Conservation (phyloP, 2,888 invertebrate species). For the Lasioglossum pauxillum region DNA sequence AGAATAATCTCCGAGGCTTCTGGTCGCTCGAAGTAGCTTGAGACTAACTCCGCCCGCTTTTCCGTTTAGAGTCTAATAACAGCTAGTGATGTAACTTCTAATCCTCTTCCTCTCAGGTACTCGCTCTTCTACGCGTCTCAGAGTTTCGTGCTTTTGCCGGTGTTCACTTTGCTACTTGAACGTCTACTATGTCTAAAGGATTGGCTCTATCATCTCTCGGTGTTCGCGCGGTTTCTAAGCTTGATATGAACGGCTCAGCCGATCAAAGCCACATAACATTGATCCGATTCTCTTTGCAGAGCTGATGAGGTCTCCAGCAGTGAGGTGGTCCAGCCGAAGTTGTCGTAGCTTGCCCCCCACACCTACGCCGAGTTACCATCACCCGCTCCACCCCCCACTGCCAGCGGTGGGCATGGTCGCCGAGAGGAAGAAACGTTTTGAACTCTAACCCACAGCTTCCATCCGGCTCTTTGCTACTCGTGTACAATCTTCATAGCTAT, state of each 20-base stretch:
- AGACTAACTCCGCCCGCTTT: neutral
- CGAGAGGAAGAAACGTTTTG: constrained; percentile 90
- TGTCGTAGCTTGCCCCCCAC: constrained; percentile 84
- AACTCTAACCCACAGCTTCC: constrained; percentile 82
- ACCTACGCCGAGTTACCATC: constrained; percentile 79
- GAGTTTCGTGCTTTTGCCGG: neutral
- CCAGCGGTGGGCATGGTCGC: constrained; percentile 90
- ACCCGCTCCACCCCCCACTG: constrained; percentile 81
- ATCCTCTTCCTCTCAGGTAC: neutral
- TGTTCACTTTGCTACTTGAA: neutral
- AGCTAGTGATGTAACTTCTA: neutral
- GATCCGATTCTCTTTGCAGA: constrained; percentile 80
- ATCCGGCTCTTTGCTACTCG: constrained; percentile 9
- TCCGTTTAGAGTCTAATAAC: neutral
- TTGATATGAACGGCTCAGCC: neutral
- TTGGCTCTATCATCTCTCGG: neutral
- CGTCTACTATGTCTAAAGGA: neutral
- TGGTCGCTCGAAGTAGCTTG: neutral
- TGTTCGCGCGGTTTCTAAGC: neutral
- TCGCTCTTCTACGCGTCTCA: neutral
- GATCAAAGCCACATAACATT: neutral
- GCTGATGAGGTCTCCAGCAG: constrained; percentile 86
- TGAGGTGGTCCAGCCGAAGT: constrained; percentile 82
- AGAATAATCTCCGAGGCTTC: neutral
- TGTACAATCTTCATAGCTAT: neutral